Conservation (phyloP, 2,113 vertebrate species). For the Cyanoramphus novaezelandiae region DNA sequence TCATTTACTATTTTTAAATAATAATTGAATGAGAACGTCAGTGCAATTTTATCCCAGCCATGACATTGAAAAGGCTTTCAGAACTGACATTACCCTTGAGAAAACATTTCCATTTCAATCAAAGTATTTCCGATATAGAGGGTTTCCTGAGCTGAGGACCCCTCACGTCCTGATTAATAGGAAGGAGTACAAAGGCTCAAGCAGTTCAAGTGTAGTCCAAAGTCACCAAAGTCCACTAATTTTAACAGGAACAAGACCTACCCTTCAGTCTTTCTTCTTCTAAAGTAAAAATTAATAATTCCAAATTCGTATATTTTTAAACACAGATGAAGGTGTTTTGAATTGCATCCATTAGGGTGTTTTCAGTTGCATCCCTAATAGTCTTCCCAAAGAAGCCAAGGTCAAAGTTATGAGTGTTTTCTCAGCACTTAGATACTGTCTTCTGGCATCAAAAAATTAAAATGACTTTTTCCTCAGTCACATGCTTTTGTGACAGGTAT, state of each 20-base stretch:
- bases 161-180: rapidly evolving
- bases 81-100: background rate
- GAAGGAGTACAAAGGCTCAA: background rate
- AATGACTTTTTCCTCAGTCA: background rate
- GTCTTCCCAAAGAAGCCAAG: background rate
- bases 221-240: background rate
- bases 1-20: background rate
- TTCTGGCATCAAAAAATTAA: background rate
- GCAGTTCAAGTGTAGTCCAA: background rate
- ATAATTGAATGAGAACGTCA: background rate
- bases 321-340: background rate
- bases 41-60: background rate
- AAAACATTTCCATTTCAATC: background rate
- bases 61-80: background rate
- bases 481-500: background rate
- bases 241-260: background rate
- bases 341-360: background rate
- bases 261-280: background rate
- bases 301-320: background rate
- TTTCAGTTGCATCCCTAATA: background rate
- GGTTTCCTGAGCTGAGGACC: background rate
- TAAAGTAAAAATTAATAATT: background rate
- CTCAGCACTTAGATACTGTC: background rate
- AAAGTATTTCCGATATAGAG: background rate
- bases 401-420: background rate